These are phyloP conservation scores for Pseudotriccus pelzelni DNA, from an alignment of 2,797 vertebrate genomes.

Conservation along the genomic window DNA sequence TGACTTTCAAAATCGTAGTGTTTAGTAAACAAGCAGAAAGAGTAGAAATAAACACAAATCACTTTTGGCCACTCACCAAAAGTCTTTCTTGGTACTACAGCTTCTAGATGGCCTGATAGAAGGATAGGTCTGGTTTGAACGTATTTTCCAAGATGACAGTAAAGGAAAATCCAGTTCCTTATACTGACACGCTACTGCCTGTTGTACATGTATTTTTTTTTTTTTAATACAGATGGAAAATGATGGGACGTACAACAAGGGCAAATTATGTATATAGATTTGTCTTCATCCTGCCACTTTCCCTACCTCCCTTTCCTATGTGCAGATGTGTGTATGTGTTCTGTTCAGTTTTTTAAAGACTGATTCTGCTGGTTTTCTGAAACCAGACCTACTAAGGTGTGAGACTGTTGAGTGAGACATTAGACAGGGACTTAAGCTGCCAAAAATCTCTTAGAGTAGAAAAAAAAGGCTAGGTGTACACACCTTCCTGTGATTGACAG, in stretches of 20 bases:
- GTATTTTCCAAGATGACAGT: neutral
- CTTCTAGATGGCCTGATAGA: neutral
- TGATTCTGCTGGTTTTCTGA: neutral
- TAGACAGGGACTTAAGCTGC: neutral
- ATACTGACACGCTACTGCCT: conserved; percentile 17
- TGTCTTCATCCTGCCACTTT: neutral
- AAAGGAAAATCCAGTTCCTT: neutral
- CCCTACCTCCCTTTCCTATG: neutral
- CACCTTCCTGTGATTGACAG: conserved; percentile 67
- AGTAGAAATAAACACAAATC: neutral
- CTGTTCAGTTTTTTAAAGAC: neutral
- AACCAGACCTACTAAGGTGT: neutral
- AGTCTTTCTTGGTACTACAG: neutral
- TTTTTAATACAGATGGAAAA: conserved; percentile 36
- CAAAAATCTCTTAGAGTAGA: neutral
- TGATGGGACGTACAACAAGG: conserved; percentile 63
- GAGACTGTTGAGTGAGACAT: neutral
- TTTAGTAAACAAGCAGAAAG: neutral
- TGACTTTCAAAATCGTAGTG: neutral
- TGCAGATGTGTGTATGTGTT: neutral
- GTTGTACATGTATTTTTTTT: conserved; percentile 25
- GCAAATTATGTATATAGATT: neutral
- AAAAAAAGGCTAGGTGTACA: neutral
- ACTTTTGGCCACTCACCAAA: neutral
- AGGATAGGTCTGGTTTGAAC: neutral